Percentiles rank a stretch among this genome's conserved stretches.
phyloP scores from a whole-genome alignment of 2,113 vertebrate genomes.

The western clawed frog (Xenopus tropicalis) region DNA sequence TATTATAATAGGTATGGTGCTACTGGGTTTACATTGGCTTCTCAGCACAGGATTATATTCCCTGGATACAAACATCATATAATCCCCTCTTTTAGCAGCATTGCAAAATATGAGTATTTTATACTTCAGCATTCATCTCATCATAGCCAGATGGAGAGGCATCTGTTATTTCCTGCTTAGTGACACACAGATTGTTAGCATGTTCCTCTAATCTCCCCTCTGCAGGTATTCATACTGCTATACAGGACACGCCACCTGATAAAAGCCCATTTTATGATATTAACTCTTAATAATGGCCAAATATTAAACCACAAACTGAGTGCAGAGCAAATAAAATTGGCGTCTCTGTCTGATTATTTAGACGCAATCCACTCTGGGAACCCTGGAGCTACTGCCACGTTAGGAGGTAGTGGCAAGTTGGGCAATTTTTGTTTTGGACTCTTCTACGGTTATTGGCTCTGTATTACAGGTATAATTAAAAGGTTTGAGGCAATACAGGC shows the following conservation, averaged over 20 bases:
- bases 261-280: background rate
- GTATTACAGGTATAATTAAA: no score
- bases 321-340: background rate
- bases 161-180: constrained; percentile 48
- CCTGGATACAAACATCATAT: constrained; percentile 46
- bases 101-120: constrained; percentile 55
- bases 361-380: no score
- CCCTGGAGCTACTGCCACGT: no score
- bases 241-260: background rate
- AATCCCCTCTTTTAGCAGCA: constrained; percentile 55
- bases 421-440: no score
- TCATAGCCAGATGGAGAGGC: constrained; percentile 45
- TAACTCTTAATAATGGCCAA: background rate
- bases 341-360: no score
- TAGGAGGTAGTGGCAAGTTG: no score
- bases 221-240: constrained; percentile 33
- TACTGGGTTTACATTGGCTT: constrained; percentile 27
- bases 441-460: no score
- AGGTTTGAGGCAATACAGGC: no score
- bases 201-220: constrained; percentile 32
- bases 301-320: background rate
- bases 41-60: constrained; percentile 49
- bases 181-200: constrained; percentile 32
- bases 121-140: constrained; percentile 45
- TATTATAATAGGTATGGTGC: background rate